Percentiles rank a stretch among this genome's conserved stretches.
Conservation (phyloP, 2,797 vertebrate genomes). For the Ibycter americanus region DNA sequence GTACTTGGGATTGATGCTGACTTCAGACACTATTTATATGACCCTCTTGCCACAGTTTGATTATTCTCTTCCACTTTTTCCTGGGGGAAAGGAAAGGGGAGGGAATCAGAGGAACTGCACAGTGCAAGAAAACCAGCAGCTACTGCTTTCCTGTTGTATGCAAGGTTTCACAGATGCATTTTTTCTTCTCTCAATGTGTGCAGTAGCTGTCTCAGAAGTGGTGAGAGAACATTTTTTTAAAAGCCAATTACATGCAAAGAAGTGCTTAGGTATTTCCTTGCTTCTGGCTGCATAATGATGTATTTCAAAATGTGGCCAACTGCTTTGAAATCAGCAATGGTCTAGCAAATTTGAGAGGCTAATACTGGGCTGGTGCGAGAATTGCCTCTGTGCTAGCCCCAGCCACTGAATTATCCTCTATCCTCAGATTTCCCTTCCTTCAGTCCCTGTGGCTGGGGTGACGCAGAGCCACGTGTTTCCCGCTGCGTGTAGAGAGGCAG, state of each 20-base stretch:
- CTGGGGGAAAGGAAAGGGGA: neutral
- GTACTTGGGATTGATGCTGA: neutral
- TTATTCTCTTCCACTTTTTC: neutral
- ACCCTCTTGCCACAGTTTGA: neutral
- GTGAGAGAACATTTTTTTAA: neutral
- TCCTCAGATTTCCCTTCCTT: neutral
- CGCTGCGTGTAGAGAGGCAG: neutral
- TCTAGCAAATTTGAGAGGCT: neutral
- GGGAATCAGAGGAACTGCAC: neutral
- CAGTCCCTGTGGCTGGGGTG: neutral
- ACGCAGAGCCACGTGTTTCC: rapidly evolving
- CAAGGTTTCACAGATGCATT: neutral
- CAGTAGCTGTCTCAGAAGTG: neutral
- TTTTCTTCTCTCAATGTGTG: neutral
- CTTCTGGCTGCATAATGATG: neutral
- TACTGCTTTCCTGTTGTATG: neutral
- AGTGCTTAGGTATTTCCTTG: neutral
- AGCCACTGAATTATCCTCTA: neutral
- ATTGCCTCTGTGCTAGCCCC: neutral
- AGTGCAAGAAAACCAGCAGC: neutral
- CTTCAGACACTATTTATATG: neutral
- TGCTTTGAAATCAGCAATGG: neutral
- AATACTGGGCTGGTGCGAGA: neutral
- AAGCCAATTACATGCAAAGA: neutral
- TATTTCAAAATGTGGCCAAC: neutral